These are phyloP conservation scores for Isotomurus palustris DNA, from an alignment of 2,888 invertebrate genomes.

Conservation along the genomic window DNA sequence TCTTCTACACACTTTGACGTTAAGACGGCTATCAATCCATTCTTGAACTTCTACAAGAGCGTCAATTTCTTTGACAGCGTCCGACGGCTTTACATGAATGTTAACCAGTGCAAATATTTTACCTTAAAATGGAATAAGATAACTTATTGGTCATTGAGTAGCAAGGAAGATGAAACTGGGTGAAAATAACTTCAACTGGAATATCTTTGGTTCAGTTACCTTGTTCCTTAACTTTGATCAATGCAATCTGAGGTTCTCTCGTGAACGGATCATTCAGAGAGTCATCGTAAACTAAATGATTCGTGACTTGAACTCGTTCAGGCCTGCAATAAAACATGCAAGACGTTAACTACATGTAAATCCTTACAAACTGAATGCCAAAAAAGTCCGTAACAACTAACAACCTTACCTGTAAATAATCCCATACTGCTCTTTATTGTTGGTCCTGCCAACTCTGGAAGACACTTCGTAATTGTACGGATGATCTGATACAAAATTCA, in stretches of 20 bases:
- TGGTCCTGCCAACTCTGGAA: slow-evolving; percentile 22
- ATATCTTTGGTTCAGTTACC: slow-evolving; percentile 11
- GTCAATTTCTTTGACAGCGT: slow-evolving; percentile 29
- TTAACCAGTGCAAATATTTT: slow-evolving; percentile 21
- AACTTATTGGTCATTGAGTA: too few relatives aligned
- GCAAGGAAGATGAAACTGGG: too few relatives aligned
- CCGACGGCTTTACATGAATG: slow-evolving; percentile 28
- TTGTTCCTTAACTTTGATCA: slow-evolving; percentile 11
- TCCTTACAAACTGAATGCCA: background rate
- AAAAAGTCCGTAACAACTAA: background rate
- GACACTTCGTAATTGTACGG: slow-evolving; percentile 19
- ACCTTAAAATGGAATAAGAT: slow-evolving; percentile 4
- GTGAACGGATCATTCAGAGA: slow-evolving; percentile 18
- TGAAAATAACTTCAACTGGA: background rate
- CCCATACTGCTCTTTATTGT: slow-evolving; percentile 33
- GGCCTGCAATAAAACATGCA: slow-evolving; percentile 9
- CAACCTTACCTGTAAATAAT: slow-evolving; percentile 27
- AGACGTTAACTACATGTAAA: too few relatives aligned
- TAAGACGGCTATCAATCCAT: slow-evolving; percentile 20
- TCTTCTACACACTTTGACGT: slow-evolving; percentile 14
- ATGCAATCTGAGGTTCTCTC: slow-evolving; percentile 24
- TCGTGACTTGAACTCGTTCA: slow-evolving; percentile 20
- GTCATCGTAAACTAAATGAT: slow-evolving; percentile 19
- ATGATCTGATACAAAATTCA: slow-evolving; percentile 9
- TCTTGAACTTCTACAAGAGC: slow-evolving; percentile 22